Evolutionary conservation across 2,888 invertebrate species (phyloP).

Genomic region (Athalia circularis): DNA sequence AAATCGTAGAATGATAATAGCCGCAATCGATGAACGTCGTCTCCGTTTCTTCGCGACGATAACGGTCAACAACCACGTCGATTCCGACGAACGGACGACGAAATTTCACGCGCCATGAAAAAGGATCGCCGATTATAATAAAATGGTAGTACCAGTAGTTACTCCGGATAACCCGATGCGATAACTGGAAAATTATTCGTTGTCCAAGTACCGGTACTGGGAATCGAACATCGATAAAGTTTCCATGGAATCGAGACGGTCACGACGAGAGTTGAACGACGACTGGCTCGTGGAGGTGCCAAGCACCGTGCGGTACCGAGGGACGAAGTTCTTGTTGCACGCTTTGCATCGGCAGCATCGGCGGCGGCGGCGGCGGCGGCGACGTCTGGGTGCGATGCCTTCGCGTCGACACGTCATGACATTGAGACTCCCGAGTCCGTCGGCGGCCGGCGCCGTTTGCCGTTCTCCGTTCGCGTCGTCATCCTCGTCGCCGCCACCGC

Average conservation of each 20-base stretch:
- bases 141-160: too few species aligned
- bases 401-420: conserved; percentile 47
- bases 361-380: conserved; percentile 16
- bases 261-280: too few species aligned
- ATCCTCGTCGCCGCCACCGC: conserved; percentile 4
- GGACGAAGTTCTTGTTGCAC: conserved; percentile 3
- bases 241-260: too few species aligned
- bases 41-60: not conserved
- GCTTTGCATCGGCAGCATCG: conserved; percentile 3
- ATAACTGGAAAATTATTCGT: too few species aligned
- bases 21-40: not conserved
- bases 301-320: not conserved
- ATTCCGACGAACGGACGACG: too few species aligned
- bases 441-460: conserved; percentile 47
- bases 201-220: too few species aligned
- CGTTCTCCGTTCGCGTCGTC: conserved; percentile 44
- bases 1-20: not conserved
- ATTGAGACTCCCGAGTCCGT: conserved; percentile 49
- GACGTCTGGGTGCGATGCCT: conserved; percentile 39
- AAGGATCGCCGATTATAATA: too few species aligned
- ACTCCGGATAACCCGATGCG: too few species aligned
- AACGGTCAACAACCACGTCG: too few species aligned
- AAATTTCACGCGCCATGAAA: too few species aligned
- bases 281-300: too few species aligned
- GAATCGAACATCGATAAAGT: too few species aligned